Evolutionary conservation across 2,888 invertebrate genomes (phyloP), one percentile per base, ranked within the genome.

Genomic region (Doris montereyensis): DNA sequence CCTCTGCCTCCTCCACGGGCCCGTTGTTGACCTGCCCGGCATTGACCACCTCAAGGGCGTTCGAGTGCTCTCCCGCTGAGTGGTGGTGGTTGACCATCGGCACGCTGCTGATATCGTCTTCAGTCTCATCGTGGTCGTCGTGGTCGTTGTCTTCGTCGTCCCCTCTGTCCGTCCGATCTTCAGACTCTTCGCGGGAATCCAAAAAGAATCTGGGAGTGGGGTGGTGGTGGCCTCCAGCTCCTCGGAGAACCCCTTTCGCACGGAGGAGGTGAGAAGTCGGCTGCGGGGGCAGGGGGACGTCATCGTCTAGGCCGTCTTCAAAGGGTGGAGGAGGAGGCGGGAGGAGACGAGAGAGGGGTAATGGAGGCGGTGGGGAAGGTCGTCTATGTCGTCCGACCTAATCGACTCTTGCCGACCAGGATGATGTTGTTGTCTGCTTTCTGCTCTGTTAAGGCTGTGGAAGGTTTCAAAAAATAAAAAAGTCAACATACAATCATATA

Each of bases 241-340:
- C n/a, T n/a, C 2, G 3, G 24, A 58, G 2, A n/a, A n/a, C n/a
- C 58, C 58, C 24, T 24, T 2, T 58, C 58, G 21, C 3, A n/a
- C 10, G 24, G 58, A n/a, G n/a, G n/a, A n/a, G n/a, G n/a, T 58
- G 10, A 8, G 52, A 52, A 13, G 52, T 10, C 10, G 52, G 52
- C 52, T 52, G 52, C 13, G 52, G 52, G 52, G 52, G 8, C 10
- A 13, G 8, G 13, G 13, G 52, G 52, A 13, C 62, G 13, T 62
- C 62, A 21, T 62, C 62, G 8, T 62, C 62, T 21, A n/a, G 21
- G 21, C 21, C 62, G 8, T 85, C 86, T 57, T 82, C 85, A 13
- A 86, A 78, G 2, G 86, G 85, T 0, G 87, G 87, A 0, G 88
- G 88, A 1, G 88, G 87, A 0, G 87, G 87, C 0, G 84, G n/a